Evolutionary conservation across 1,140 invertebrate species (phyloP).

Genomic region (Macrosteles quadrilineatus): DNA sequence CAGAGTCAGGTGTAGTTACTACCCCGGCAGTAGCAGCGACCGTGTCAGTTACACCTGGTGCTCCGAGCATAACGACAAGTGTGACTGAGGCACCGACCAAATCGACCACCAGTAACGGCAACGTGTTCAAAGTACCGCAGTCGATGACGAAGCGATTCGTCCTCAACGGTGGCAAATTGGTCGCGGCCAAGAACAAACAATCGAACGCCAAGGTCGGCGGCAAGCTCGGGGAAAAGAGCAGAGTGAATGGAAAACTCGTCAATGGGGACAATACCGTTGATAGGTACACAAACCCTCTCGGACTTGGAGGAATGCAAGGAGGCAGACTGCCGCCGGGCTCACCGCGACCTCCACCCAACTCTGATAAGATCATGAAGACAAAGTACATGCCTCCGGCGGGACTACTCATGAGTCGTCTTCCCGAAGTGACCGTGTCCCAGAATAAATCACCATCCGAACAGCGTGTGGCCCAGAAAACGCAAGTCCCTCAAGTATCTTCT

Average conservation of each 20-base stretch:
- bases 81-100: too few species aligned
- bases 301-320: neutral
- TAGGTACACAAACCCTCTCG: constrained; percentile 12
- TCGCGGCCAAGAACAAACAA: neutral
- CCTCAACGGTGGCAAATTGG: constrained; percentile 11
- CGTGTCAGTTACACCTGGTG: neutral
- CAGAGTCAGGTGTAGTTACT: neutral
- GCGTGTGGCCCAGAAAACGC: too few species aligned
- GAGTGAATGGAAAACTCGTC: neutral
- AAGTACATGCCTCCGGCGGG: constrained; percentile 8
- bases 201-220: neutral
- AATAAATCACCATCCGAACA: neutral
- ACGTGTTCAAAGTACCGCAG: constrained; percentile 26
- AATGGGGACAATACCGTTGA: neutral
- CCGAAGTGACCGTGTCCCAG: neutral
- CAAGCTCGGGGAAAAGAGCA: neutral
- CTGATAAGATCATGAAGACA: constrained; percentile 5
- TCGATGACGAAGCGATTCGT: constrained; percentile 14
- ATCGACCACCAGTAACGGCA: neutral
- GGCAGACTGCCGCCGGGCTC: constrained; percentile 10
- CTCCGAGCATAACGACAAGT: too few species aligned
- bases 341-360: constrained; percentile 7
- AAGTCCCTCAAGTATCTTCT: neutral
- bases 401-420: neutral
- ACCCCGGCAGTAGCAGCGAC: neutral